These are phyloP conservation scores for Endomychus coccineus DNA, from an alignment of 2,888 invertebrate genomes.

Conservation along the genomic window DNA sequence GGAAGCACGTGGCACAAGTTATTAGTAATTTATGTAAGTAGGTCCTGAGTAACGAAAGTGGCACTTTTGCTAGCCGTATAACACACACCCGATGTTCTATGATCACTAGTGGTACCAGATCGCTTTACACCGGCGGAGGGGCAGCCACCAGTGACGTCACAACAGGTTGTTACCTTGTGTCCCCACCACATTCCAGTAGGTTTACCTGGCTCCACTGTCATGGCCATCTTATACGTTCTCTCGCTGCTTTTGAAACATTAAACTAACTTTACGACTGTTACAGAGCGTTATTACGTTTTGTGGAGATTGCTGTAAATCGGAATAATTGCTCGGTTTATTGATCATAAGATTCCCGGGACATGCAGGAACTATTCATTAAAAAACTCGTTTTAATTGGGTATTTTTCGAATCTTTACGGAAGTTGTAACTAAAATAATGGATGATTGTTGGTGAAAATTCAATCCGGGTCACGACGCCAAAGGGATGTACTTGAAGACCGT, in stretches of 20 bases:
- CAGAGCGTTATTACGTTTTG: conserved; percentile 13
- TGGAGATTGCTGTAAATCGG: no score
- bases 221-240: conserved; percentile 32
- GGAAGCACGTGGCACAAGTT: conserved; percentile 18
- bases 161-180: conserved; percentile 44
- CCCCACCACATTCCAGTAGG: conserved; percentile 35
- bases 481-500: no score
- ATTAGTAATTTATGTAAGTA: conserved; percentile 36
- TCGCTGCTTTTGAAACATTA: conserved; percentile 9
- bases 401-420: no score
- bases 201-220: conserved; percentile 44
- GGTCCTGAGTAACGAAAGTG: conserved; percentile 33
- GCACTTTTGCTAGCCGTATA: conserved; percentile 18
- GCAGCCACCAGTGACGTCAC: conserved; percentile 38
- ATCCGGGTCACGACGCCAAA: no score
- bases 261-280: conserved; percentile 15
- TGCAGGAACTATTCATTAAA: no score
- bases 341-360: no score
- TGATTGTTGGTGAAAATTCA: no score
- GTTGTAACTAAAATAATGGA: no score
- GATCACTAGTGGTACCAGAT: conserved; percentile 21
- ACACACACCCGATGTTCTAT: conserved; percentile 15
- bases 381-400: no score
- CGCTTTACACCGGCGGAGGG: conserved; percentile 30
- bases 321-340: no score